These are phyloP conservation scores for Fissipunctia ypsillon DNA, from an alignment of 2,888 invertebrate species.

Conservation along the genomic window DNA sequence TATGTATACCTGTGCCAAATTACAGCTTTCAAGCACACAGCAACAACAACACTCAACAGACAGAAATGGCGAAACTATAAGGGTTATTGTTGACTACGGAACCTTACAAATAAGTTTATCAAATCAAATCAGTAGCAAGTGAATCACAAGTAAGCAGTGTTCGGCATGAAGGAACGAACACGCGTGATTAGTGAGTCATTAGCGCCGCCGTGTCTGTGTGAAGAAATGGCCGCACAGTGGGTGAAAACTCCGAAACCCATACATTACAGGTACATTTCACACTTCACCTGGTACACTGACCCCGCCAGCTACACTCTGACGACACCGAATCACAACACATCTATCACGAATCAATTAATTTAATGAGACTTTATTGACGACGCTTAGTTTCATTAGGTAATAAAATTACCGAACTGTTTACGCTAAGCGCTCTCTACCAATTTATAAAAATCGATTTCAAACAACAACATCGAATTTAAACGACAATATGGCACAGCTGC, in stretches of 20 bases:
- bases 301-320: constrained; percentile 21
- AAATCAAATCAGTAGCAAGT: constrained; percentile 28
- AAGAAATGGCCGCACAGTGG: constrained; percentile 23
- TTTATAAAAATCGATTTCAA: constrained; percentile 7
- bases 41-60: no score
- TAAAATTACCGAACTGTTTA: constrained; percentile 5
- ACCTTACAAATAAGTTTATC: no score
- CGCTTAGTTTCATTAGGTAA: constrained; percentile 3
- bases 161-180: constrained; percentile 25
- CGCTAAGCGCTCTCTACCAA: background rate
- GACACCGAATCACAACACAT: constrained; percentile 30
- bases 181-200: constrained; percentile 44
- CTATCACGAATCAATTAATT: constrained; percentile 14
- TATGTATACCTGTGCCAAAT: no score
- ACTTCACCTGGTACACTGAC: constrained; percentile 44
- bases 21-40: no score
- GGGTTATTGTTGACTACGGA: no score
- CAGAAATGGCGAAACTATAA: no score
- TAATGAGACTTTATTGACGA: background rate
- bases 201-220: constrained; percentile 32
- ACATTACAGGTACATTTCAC: constrained; percentile 26
- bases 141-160: constrained; percentile 25
- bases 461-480: constrained; percentile 12
- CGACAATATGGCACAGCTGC: constrained; percentile 19
- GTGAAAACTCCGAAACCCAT: constrained; percentile 25